Base-by-base conservation (phyloP, 2,113 vertebrate species). In the Erinaceus europaeus region DNA sequence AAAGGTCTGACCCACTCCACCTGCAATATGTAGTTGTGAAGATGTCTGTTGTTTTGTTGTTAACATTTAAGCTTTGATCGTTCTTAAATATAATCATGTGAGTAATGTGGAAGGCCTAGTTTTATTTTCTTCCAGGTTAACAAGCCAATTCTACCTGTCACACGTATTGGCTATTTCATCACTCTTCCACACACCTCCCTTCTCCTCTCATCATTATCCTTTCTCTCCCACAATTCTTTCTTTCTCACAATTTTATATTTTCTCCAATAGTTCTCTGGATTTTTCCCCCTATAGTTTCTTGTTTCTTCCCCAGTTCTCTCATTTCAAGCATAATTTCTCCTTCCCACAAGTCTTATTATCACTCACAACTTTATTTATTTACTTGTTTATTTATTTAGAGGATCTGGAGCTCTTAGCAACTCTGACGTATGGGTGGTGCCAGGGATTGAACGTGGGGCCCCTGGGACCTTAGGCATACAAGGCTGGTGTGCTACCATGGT, bases 71-170 rank as follows among this genome's bases (percentile, higher is more conserved):
- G 17, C 32, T 84, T 84, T 90, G 61, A 62, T 72, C 36, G 6
- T 53, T 17, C 34, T 88, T 68, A 81, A 86, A 86, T 90, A 50
- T 85, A 67, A 61, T 89, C 84, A 32, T 80, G 20, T 71, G 69
- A 91, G 84, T 21, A 85, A 65, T 77, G 27, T 36, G 52, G 36
- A 91, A 80, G 14, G 20, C 69, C 25, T 20, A 25, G 44, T 75
- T 89, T 89, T 78, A 69, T 65, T 93, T 78, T 84, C 46, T 78
- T 91, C 25, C 18, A 84, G 42, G 89, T 61, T 23, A 15, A 48
- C 52, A 84, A 5, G 21, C n/a, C 38, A 46, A 17, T 52, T 73
- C 61, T 52, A 17, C 53, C 57, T 84, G 27, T 21, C 59, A 53
- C 38, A 15, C 67, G 21, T 65, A 61, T 75, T 61, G 75, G 62